Evolutionary conservation across 2,113 vertebrate species (phyloP).

Genomic region (Carlito syrichta): DNA sequence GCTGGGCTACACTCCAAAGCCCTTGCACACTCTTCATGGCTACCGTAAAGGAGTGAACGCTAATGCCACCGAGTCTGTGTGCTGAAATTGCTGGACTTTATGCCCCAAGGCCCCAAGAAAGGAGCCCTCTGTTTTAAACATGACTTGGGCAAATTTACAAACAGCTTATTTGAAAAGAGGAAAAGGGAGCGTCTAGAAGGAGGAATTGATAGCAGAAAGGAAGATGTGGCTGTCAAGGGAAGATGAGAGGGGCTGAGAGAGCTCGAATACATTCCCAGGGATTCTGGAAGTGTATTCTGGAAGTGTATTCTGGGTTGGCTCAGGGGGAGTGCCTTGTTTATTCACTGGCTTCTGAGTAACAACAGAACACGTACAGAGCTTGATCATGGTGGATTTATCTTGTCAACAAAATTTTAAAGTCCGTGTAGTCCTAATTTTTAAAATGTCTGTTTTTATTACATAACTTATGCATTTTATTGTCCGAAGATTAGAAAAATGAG

Average conservation of each 20-base stretch:
- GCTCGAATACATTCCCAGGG: not conserved
- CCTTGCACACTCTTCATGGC: not conserved
- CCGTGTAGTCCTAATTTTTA: not conserved
- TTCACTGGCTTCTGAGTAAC: not conserved
- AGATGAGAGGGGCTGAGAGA: not conserved
- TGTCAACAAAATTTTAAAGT: slow-evolving; percentile 12
- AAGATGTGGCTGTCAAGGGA: not conserved
- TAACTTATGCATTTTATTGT: not conserved
- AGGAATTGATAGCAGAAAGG: not conserved
- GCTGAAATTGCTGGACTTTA: not conserved
- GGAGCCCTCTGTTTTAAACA: not conserved
- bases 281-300: not conserved
- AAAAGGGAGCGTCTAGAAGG: not conserved
- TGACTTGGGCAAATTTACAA: not conserved
- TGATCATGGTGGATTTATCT: not conserved
- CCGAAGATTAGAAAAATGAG: not conserved
- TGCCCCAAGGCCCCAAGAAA: not conserved
- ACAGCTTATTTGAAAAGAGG: not conserved
- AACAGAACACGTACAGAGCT: not conserved
- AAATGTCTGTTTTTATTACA: not conserved
- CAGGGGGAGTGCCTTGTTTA: not conserved
- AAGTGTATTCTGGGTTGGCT: not conserved
- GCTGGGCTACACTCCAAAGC: not conserved
- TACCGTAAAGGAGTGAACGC: not conserved
- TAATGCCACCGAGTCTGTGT: not conserved